Percentiles rank a stretch among this genome's conserved stretches.
phyloP scores from a whole-genome alignment of 2,888 invertebrate species.

The Caenorhabditis drosophilae region DNA sequence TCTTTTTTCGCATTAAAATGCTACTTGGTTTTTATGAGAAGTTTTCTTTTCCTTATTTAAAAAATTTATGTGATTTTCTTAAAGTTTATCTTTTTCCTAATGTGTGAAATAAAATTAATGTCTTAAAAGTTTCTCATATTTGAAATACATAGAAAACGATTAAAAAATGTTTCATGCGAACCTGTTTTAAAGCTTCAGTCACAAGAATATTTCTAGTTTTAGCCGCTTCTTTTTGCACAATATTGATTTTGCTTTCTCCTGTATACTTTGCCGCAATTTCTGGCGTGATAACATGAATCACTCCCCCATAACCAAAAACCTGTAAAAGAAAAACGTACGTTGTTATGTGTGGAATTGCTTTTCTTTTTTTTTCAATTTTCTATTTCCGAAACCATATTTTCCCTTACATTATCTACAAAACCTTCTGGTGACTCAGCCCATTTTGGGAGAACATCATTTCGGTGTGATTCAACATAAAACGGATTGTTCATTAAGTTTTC shows the following conservation, averaged over 20 bases:
- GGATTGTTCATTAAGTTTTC: conserved; percentile 38
- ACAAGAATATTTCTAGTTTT: conserved; percentile 53
- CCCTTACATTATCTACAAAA: conserved; percentile 35
- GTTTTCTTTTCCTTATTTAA: too few species aligned
- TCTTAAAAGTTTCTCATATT: too few species aligned
- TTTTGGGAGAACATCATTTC: conserved; percentile 50
- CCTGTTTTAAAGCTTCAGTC: conserved; percentile 43
- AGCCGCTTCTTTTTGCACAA: conserved; percentile 33
- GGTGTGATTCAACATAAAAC: conserved; percentile 38
- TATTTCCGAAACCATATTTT: neutral
- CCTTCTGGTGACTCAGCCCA: conserved; percentile 30
- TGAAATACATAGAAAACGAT: neutral
- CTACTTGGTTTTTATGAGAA: too few species aligned
- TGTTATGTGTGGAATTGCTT: neutral
- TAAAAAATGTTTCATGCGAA: neutral
- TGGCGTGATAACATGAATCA: conserved; percentile 48
- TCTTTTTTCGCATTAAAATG: too few species aligned
- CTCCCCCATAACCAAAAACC: conserved; percentile 51
- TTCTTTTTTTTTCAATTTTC: neutral
- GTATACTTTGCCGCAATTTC: conserved; percentile 33
- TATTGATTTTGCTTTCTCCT: conserved; percentile 40
- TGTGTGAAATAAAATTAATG: too few species aligned
- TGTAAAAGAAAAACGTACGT: conserved; percentile 11
- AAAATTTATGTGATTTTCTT: too few species aligned
- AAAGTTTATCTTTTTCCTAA: too few species aligned